Conservation (phyloP, 1,140 invertebrate genomes). For the Helicorthomorpha holstii region DNA sequence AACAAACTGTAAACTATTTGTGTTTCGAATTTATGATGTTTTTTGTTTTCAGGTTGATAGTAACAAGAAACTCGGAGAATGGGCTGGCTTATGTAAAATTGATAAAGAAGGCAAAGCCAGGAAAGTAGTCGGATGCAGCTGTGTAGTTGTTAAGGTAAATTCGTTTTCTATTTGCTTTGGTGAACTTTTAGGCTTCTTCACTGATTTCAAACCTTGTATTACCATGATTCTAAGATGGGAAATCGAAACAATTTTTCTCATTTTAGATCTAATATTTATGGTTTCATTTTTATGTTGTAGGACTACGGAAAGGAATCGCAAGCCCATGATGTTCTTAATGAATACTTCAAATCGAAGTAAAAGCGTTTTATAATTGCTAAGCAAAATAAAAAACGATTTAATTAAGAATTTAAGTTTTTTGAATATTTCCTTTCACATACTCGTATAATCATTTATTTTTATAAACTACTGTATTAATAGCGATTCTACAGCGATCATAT, state of each 20-base stretch:
- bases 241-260: slow-evolving; percentile 22
- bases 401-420: too few species aligned
- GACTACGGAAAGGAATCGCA: slow-evolving; percentile 92
- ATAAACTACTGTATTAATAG: too few species aligned
- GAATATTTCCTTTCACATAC: too few species aligned
- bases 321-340: slow-evolving; percentile 77
- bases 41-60: slow-evolving; percentile 55
- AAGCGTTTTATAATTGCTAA: too few species aligned
- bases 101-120: slow-evolving; percentile 97
- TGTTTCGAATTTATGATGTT: slow-evolving; percentile 2
- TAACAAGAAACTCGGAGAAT: slow-evolving; percentile 97
- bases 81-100: slow-evolving; percentile 97
- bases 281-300: slow-evolving; percentile 34
- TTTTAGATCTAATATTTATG: slow-evolving; percentile 7
- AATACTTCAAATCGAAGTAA: slow-evolving; percentile 55
- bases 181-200: neutral
- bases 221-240: too few species aligned
- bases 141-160: slow-evolving; percentile 83
- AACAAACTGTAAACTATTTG: too few species aligned
- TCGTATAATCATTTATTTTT: too few species aligned
- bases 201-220: too few species aligned
- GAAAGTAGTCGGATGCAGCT: slow-evolving; percentile 96
- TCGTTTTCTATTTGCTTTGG: neutral
- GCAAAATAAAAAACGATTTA: too few species aligned
- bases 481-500: too few species aligned